These are phyloP conservation scores for Mola mola DNA, from an alignment of 2,113 vertebrate genomes.

Conservation along the genomic window DNA sequence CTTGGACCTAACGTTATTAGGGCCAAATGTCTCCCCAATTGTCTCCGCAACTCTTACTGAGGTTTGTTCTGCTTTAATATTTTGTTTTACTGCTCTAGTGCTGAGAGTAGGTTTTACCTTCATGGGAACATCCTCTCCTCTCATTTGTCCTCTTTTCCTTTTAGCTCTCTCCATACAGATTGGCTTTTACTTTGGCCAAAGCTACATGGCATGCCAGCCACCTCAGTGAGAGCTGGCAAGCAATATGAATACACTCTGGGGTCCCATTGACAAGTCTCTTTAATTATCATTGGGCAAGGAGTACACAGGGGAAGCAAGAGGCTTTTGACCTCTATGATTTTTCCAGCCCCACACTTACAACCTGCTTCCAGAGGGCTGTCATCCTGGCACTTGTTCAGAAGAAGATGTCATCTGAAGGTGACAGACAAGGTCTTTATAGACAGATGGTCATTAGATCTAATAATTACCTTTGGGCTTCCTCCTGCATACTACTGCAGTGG, in stretches of 20 bases:
- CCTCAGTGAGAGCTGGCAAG: slow-evolving; percentile 60
- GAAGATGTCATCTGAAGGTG: slow-evolving; percentile 58
- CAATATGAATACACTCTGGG: slow-evolving; percentile 59
- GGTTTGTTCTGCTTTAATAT: too few species aligned
- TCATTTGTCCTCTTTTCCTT: slow-evolving; percentile 34
- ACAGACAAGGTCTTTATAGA: slow-evolving; percentile 65
- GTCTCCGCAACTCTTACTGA: too few species aligned
- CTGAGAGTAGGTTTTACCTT: slow-evolving; percentile 22
- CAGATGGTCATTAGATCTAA: slow-evolving; percentile 79
- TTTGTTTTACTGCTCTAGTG: slow-evolving; percentile 34
- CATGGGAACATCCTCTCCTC: slow-evolving; percentile 26
- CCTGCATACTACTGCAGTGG: slow-evolving; percentile 23
- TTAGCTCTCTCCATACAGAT: slow-evolving; percentile 58
- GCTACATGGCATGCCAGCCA: slow-evolving; percentile 45
- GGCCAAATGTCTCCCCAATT: too few species aligned
- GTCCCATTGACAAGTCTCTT: slow-evolving; percentile 66
- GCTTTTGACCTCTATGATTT: slow-evolving; percentile 59
- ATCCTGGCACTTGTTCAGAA: slow-evolving; percentile 44
- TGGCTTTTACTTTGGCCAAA: slow-evolving; percentile 61
- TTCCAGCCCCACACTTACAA: slow-evolving; percentile 25
- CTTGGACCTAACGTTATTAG: too few species aligned
- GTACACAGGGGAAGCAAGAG: slow-evolving; percentile 50
- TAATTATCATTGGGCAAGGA: slow-evolving; percentile 50
- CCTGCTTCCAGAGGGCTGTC: slow-evolving; percentile 29
- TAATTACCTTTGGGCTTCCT: slow-evolving; percentile 73